A percentile compares a stretch with the other conserved stretches of the same genome.
Evolutionary conservation across 1,140 invertebrate species (phyloP).

Genomic region (Brachionus paranguensis): DNA sequence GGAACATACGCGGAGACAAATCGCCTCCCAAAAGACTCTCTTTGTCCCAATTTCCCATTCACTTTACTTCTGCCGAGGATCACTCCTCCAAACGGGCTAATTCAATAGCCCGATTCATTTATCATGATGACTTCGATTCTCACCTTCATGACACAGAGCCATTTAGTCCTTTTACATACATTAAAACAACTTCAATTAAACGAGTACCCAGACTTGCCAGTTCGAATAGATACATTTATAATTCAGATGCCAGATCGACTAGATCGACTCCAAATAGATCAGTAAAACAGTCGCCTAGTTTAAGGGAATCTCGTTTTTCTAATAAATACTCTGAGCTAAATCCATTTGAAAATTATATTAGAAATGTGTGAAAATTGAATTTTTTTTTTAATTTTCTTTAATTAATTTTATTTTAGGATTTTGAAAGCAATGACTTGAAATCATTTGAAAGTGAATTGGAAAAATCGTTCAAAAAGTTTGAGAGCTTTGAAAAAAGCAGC

Average conservation of each 20-base stretch:
- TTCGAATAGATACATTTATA: background rate
- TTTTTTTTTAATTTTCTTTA: background rate
- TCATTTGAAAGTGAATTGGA: slow-evolving; percentile 7
- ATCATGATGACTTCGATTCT: background rate
- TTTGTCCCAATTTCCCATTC: background rate
- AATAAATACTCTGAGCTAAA: background rate
- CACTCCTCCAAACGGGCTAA: background rate
- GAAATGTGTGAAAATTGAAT: slow-evolving; percentile 11
- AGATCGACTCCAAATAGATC: slow-evolving; percentile 23
- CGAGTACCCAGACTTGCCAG: background rate
- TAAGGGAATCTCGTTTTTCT: background rate
- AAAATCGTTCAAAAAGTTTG: background rate
- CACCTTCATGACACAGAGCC: background rate
- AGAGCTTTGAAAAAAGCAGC: background rate
- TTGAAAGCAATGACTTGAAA: background rate
- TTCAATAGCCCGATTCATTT: slow-evolving; percentile 6
- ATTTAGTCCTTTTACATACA: slow-evolving; percentile 7
- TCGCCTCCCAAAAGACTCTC: background rate
- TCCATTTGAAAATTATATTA: background rate
- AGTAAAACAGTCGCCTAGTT: background rate
- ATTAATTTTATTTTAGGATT: background rate
- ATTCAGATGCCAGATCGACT: background rate
- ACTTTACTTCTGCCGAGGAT: background rate
- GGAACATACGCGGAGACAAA: background rate
- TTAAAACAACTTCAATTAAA: slow-evolving; percentile 30